Conservation (phyloP, 2,113 vertebrate genomes). For the Aplodontia rufa region DNA sequence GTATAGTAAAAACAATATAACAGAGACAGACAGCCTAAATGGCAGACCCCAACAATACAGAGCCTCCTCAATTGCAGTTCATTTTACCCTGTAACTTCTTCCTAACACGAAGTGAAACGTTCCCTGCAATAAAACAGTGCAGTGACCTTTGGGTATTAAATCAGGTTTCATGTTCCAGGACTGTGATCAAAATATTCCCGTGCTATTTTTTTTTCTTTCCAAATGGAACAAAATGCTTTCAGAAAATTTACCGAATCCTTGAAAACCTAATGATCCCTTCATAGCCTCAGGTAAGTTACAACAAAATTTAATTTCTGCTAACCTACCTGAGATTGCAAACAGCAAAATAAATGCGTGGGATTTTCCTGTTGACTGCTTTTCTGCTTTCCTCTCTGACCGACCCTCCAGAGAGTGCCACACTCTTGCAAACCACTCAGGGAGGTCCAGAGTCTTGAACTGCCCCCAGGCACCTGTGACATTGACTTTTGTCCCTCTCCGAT, state of each 20-base stretch:
- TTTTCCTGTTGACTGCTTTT: neutral
- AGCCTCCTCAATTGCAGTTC: neutral
- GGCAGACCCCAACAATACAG: neutral
- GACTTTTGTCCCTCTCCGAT: neutral
- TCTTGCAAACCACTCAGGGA: neutral
- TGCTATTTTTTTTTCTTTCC: neutral
- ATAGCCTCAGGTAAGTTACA: constrained; percentile 49
- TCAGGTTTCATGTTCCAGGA: constrained; percentile 46
- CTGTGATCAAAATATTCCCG: constrained; percentile 57
- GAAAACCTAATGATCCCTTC: constrained; percentile 67
- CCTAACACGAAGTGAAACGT: neutral
- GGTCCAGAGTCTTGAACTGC: neutral
- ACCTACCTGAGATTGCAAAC: neutral
- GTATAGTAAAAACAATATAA: neutral
- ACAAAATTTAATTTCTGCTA: constrained; percentile 67
- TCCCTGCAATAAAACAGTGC: neutral
- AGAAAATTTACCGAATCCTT: constrained; percentile 63
- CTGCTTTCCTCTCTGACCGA: neutral
- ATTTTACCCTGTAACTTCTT: neutral
- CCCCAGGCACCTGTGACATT: neutral
- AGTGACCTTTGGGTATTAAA: constrained; percentile 49
- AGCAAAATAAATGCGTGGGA: neutral
- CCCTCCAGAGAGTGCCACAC: neutral
- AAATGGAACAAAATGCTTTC: constrained; percentile 59
- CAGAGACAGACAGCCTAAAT: neutral